These are phyloP conservation scores for Augochlora pura DNA, from an alignment of 1,140 invertebrate species.

Conservation along the genomic window DNA sequence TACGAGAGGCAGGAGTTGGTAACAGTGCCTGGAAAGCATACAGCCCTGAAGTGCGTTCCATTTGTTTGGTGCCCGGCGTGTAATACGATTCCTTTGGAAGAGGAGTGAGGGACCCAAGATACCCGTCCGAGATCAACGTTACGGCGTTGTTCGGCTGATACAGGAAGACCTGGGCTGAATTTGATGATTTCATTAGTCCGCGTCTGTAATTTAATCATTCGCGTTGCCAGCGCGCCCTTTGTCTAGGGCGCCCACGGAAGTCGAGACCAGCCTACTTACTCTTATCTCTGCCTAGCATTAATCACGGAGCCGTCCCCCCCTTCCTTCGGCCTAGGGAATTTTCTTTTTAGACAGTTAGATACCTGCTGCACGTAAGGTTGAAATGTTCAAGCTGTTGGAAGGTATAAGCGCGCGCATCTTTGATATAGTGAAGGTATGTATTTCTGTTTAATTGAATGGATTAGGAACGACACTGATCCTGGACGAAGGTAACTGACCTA, in stretches of 20 bases:
- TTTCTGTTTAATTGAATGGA: conserved; percentile 47
- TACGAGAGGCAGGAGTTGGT: background rate
- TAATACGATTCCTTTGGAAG: conserved; percentile 22
- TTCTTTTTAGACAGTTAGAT: conserved; percentile 43
- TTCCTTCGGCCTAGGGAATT: no score
- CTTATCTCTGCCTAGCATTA: conserved; percentile 60
- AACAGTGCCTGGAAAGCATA: background rate
- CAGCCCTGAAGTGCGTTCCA: background rate
- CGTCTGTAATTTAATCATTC: conserved; percentile 59
- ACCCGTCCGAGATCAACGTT: conserved; percentile 9
- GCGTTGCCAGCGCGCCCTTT: conserved; percentile 39
- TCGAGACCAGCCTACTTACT: conserved; percentile 14
- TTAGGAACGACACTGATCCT: conserved; percentile 35
- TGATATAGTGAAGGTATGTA: conserved; percentile 44
- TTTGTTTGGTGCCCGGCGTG: conserved; percentile 22
- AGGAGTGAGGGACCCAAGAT: conserved; percentile 9
- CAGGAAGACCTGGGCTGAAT: conserved; percentile 45
- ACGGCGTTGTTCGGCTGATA: conserved; percentile 27
- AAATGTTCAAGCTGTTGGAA: no score
- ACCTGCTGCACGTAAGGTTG: conserved; percentile 57
- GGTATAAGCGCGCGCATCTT: conserved; percentile 49
- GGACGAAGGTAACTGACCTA: background rate
- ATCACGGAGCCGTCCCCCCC: conserved; percentile 58
- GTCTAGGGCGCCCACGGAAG: conserved; percentile 43
- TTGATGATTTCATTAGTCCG: conserved; percentile 60